Evolutionary conservation across 1,140 invertebrate species (phyloP).

Genomic region (Acyrthosiphon pisum): DNA sequence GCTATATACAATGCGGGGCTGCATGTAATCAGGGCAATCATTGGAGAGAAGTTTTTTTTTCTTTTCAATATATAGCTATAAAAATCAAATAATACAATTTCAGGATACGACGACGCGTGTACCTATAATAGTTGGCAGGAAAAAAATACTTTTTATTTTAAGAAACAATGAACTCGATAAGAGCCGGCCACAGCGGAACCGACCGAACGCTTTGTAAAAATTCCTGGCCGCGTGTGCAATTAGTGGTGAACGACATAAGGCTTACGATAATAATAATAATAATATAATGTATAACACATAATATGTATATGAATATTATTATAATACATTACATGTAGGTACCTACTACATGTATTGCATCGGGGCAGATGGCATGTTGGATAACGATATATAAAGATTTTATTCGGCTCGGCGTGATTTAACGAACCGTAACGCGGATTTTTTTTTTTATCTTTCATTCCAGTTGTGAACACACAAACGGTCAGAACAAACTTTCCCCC

Average conservation of each 20-base stretch:
- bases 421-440: slow-evolving; percentile 14
- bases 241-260: background rate
- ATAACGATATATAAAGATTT: slow-evolving; percentile 28
- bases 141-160: background rate
- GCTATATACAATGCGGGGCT: no score
- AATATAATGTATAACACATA: background rate
- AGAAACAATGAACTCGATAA: background rate
- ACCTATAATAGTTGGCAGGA: background rate
- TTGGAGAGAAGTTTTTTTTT: background rate
- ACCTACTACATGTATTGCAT: background rate
- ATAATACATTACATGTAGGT: background rate
- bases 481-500: slow-evolving; percentile 39
- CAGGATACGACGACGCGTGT: background rate
- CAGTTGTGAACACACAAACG: slow-evolving; percentile 15
- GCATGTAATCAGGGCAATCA: background rate
- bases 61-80: background rate
- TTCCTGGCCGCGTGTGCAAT: background rate
- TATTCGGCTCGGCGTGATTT: slow-evolving; percentile 1
- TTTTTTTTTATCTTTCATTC: slow-evolving; percentile 17
- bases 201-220: background rate
- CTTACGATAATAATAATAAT: background rate
- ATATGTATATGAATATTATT: no score
- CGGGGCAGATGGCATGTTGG: slow-evolving; percentile 18
- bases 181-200: background rate
- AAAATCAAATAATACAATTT: background rate